A percentile compares a stretch with the other conserved stretches of the same genome.
These are phyloP conservation scores for Cuniculus paca DNA, from an alignment of 2,797 vertebrate genomes.

Conservation along the genomic window DNA sequence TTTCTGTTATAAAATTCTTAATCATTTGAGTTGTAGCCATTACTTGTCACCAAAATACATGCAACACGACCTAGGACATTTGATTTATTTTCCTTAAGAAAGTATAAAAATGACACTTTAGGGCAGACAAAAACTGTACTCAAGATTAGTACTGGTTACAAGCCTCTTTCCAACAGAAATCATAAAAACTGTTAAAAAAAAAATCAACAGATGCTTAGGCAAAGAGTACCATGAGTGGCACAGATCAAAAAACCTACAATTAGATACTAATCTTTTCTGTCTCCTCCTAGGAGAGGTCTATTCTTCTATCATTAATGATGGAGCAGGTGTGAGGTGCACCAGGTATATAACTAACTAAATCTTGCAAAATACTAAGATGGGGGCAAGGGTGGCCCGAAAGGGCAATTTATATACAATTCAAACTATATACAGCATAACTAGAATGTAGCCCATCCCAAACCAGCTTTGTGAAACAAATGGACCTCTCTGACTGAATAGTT, in stretches of 20 bases:
- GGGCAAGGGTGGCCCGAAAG: slow-evolving; percentile 65
- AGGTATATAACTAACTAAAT: slow-evolving; percentile 84
- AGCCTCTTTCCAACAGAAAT: slow-evolving; percentile 83
- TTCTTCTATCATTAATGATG: slow-evolving; percentile 75
- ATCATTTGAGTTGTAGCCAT: slow-evolving; percentile 85
- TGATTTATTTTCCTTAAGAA: slow-evolving; percentile 76
- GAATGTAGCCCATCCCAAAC: slow-evolving; percentile 89
- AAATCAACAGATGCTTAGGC: slow-evolving; percentile 81
- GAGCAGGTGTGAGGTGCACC: slow-evolving; percentile 84
- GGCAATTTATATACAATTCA: slow-evolving; percentile 87
- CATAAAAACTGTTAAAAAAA: slow-evolving; percentile 54
- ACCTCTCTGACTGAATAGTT: slow-evolving; percentile 85
- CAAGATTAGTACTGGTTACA: slow-evolving; percentile 86
- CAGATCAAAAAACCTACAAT: slow-evolving; percentile 64
- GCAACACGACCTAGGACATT: slow-evolving; percentile 87
- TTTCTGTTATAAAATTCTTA: slow-evolving; percentile 87
- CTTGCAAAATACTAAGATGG: slow-evolving; percentile 88
- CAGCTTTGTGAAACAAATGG: slow-evolving; percentile 87
- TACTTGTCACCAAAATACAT: slow-evolving; percentile 87
- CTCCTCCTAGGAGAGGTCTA: slow-evolving; percentile 72
- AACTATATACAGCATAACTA: slow-evolving; percentile 89
- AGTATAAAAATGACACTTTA: slow-evolving; percentile 83
- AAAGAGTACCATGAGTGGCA: slow-evolving; percentile 74
- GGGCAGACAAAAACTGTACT: slow-evolving; percentile 83
- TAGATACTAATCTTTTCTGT: slow-evolving; percentile 57